These are phyloP conservation scores for Byasa hedistus DNA, from an alignment of 2,888 invertebrate genomes.

Conservation along the genomic window DNA sequence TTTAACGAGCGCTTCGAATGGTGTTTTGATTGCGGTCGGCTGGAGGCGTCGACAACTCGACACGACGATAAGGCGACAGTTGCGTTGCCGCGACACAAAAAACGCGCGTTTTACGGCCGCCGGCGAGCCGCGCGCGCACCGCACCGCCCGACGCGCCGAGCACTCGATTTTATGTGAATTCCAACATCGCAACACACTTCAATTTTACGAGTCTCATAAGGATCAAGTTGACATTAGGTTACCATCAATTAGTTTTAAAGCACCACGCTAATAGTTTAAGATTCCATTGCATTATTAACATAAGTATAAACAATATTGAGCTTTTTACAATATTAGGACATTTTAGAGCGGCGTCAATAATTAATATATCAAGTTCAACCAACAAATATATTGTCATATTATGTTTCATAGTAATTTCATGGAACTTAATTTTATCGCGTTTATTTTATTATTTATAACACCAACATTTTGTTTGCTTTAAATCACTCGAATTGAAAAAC, in stretches of 20 bases:
- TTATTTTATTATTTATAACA: no score
- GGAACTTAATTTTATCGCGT: no score
- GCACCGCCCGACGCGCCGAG: slow-evolving; percentile 38
- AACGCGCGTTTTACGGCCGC: slow-evolving; percentile 71
- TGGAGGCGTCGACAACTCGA: slow-evolving; percentile 80
- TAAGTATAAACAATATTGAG: neutral
- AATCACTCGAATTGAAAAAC: no score
- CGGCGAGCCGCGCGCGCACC: slow-evolving; percentile 46
- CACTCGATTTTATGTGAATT: slow-evolving; percentile 66
- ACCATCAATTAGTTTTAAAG: slow-evolving; percentile 64
- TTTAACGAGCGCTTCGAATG: slow-evolving; percentile 76
- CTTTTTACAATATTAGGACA: neutral
- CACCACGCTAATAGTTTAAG: slow-evolving; percentile 49
- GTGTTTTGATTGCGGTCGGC: slow-evolving; percentile 78
- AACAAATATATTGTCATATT: no score
- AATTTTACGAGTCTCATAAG: slow-evolving; percentile 67
- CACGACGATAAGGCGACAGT: slow-evolving; percentile 76
- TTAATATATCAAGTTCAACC: neutral
- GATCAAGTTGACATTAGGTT: slow-evolving; percentile 55
- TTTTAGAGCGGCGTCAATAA: neutral
- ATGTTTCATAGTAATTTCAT: no score
- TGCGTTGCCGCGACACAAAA: slow-evolving; percentile 72
- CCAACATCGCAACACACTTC: slow-evolving; percentile 66
- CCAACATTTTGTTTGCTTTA: no score
- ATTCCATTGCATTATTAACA: neutral